Conservation (phyloP, 2,113 vertebrate species). For the Cairina moschata region DNA sequence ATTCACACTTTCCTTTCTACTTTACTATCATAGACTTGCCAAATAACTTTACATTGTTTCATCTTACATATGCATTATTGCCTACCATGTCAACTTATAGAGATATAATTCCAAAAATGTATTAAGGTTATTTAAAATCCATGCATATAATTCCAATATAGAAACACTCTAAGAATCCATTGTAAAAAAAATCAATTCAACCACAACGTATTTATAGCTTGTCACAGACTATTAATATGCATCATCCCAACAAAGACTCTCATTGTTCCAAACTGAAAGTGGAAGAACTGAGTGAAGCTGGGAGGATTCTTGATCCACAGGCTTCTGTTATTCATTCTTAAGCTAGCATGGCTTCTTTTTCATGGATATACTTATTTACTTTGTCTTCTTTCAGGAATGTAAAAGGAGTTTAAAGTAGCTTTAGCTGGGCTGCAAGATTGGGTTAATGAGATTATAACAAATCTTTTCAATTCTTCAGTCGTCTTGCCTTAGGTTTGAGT, state of each 20-base stretch:
- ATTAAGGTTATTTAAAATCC: constrained; percentile 50
- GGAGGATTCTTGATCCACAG: constrained; percentile 14
- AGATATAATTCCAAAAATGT: constrained; percentile 46
- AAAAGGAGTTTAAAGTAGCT: constrained; percentile 71
- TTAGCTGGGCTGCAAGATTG: constrained; percentile 62
- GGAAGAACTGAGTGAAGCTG: not conserved
- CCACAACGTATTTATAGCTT: not conserved
- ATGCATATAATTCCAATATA: constrained; percentile 33
- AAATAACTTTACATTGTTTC: constrained; percentile 18
- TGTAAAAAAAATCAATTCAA: not conserved
- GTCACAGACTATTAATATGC: constrained; percentile 36
- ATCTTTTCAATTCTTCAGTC: constrained; percentile 50
- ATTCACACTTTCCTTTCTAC: not conserved
- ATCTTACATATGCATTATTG: constrained; percentile 22
- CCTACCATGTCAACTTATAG: constrained; percentile 33
- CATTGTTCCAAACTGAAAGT: not conserved
- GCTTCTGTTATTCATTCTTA: constrained; percentile 30
- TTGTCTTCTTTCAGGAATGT: constrained; percentile 67
- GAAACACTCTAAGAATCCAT: constrained; percentile 43
- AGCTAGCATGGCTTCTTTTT: constrained; percentile 28
- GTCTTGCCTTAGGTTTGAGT: constrained; percentile 24
- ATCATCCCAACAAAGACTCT: constrained; percentile 29
- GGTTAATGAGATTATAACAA: constrained; percentile 69
- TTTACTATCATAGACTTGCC: not conserved
- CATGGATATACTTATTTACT: constrained; percentile 62